Conservation (phyloP, 1,140 invertebrate genomes). For the Polypedilum pembai region DNA sequence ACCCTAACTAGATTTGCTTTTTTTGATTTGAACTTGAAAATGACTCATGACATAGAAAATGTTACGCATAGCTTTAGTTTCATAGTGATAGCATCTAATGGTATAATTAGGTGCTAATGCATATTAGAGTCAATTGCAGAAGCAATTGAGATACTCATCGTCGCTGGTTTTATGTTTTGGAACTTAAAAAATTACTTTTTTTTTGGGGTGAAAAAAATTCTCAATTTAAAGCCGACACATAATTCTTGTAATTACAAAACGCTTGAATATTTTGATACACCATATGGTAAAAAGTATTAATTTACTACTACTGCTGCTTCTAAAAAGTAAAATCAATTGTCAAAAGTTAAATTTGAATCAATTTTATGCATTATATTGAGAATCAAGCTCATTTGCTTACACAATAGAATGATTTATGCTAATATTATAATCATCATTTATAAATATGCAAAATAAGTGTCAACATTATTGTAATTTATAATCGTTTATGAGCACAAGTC, state of each 20-base stretch:
- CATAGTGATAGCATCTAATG: not conserved
- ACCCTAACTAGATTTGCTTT: too few relatives aligned
- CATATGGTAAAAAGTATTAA: not conserved
- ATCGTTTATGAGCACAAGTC: not conserved
- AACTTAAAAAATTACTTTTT: not conserved
- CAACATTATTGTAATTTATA: not conserved
- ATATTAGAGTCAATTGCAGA: not conserved
- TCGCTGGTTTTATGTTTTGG: not conserved
- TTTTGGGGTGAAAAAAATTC: not conserved
- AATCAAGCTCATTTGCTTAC: not conserved
- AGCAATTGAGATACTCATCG: not conserved
- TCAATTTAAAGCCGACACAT: not conserved
- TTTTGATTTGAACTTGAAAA: too few relatives aligned
- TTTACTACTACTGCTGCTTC: too few relatives aligned
- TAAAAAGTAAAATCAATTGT: too few relatives aligned
- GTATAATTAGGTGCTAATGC: slow-evolving; percentile 11
- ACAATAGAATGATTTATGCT: not conserved
- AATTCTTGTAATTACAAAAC: not conserved
- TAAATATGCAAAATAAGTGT: not conserved
- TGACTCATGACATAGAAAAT: too few relatives aligned
- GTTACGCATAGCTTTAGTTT: too few relatives aligned
- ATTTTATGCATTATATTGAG: not conserved
- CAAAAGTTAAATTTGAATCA: too few relatives aligned
- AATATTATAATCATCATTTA: not conserved
- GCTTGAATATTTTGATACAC: not conserved